Percentiles rank a stretch among this genome's conserved stretches.
phyloP scores from a whole-genome alignment of 2,888 invertebrate genomes.

The Hypselothyrea guttata region DNA sequence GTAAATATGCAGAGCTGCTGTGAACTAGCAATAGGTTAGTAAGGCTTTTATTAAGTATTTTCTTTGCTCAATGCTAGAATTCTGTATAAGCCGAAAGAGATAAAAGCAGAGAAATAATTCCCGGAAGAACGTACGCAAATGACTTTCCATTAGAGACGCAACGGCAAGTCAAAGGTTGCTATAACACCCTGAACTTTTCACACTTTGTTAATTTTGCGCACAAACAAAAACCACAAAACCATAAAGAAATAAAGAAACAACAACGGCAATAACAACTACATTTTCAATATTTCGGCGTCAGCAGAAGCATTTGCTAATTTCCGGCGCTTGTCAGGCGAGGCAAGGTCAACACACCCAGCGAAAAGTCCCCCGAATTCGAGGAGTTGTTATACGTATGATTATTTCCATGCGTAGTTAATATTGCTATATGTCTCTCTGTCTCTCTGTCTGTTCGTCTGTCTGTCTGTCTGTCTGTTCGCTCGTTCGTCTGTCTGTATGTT shows the following conservation, averaged over 20 bases:
- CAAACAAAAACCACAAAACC: conserved; percentile 15
- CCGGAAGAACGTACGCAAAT: conserved; percentile 11
- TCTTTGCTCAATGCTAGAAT: too few species aligned
- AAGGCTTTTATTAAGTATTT: too few species aligned
- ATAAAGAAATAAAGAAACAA: conserved; percentile 9
- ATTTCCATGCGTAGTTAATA: conserved; percentile 29
- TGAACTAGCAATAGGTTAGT: too few species aligned
- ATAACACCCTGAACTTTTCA: conserved; percentile 60
- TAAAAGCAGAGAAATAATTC: background rate
- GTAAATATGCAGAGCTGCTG: background rate
- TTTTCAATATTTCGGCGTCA: conserved; percentile 23
- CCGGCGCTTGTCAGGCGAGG: conserved; percentile 55
- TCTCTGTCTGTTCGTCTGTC: conserved; percentile 2
- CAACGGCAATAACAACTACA: background rate
- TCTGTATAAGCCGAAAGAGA: too few species aligned
- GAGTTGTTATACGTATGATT: conserved; percentile 22
- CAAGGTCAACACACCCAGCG: conserved; percentile 70
- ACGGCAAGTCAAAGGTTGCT: conserved; percentile 8
- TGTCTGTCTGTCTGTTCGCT: conserved; percentile 3
- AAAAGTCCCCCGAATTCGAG: conserved; percentile 26
- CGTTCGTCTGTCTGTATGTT: conserved; percentile 6
- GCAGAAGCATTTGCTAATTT: conserved; percentile 67
- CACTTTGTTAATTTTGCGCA: conserved; percentile 65
- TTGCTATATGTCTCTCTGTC: conserved; percentile 11
- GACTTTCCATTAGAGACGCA: conserved; percentile 25